Conservation (phyloP, 2,113 vertebrate species). For the Trichechus manatus region DNA sequence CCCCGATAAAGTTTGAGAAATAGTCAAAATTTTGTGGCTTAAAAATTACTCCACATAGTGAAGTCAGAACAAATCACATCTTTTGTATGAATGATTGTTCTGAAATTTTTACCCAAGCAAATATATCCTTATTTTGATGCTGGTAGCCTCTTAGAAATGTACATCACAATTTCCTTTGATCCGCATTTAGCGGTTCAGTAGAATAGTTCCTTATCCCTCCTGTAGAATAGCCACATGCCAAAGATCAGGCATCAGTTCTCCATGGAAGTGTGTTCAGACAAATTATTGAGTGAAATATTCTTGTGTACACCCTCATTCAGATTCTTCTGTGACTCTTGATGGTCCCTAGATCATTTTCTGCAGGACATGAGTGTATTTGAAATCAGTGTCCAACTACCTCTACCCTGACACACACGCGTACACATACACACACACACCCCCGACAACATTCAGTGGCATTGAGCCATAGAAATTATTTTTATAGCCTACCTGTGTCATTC, state of each 20-base stretch:
- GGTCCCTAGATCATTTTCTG: neutral
- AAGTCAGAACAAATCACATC: neutral
- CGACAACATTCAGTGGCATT: neutral
- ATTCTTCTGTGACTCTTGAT: conserved; percentile 6
- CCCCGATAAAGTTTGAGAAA: neutral
- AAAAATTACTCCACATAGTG: neutral
- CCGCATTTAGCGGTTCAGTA: neutral
- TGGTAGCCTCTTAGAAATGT: neutral
- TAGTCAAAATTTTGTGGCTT: neutral
- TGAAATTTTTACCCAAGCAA: neutral
- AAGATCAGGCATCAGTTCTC: neutral
- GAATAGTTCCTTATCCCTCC: neutral
- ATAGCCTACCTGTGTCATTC: neutral
- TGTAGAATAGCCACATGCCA: neutral
- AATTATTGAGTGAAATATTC: neutral
- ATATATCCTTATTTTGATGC: neutral
- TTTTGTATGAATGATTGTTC: neutral
- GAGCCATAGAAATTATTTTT: neutral
- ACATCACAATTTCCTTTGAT: neutral
- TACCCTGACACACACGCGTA: neutral
- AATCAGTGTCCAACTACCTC: neutral
- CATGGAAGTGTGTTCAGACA: neutral
- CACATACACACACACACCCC: neutral
- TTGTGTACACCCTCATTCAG: neutral
- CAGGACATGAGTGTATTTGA: neutral